Conservation (phyloP, 2,888 invertebrate species). For the Ctena decussata region DNA sequence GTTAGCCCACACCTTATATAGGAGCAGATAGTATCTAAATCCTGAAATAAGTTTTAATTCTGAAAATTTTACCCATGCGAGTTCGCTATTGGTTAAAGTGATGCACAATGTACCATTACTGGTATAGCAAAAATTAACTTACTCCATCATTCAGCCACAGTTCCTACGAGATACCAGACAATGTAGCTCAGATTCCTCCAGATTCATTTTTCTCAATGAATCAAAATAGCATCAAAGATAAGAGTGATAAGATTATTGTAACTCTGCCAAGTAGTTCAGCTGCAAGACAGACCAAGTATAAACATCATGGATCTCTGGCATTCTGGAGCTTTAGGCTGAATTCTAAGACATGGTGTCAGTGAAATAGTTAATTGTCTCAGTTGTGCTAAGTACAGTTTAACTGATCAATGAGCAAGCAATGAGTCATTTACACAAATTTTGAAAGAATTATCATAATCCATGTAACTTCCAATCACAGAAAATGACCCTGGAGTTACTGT, state of each 20-base stretch:
- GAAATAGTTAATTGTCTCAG: too few species aligned
- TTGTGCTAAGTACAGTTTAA: background rate
- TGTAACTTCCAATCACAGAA: background rate
- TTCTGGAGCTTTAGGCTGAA: too few species aligned
- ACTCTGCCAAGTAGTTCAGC: background rate
- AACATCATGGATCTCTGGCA: background rate
- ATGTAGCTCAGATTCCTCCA: background rate
- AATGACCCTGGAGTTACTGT: background rate
- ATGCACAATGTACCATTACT: too few species aligned
- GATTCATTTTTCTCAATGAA: background rate
- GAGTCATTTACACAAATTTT: background rate
- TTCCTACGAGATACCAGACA: background rate
- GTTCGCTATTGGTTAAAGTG: too few species aligned
- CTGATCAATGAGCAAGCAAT: background rate
- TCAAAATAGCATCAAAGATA: background rate
- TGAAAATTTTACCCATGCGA: too few species aligned
- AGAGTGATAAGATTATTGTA: background rate
- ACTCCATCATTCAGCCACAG: background rate
- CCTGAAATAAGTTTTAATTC: too few species aligned
- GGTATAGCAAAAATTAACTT: background rate
- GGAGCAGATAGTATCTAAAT: too few species aligned
- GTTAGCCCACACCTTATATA: too few species aligned
- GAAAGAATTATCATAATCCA: constrained; percentile 13
- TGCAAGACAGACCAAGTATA: background rate
- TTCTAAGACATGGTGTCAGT: too few species aligned